Percentiles rank a stretch among this genome's conserved stretches.
Conservation (phyloP, 2,888 invertebrate genomes). For the Epinotia ramella region DNA sequence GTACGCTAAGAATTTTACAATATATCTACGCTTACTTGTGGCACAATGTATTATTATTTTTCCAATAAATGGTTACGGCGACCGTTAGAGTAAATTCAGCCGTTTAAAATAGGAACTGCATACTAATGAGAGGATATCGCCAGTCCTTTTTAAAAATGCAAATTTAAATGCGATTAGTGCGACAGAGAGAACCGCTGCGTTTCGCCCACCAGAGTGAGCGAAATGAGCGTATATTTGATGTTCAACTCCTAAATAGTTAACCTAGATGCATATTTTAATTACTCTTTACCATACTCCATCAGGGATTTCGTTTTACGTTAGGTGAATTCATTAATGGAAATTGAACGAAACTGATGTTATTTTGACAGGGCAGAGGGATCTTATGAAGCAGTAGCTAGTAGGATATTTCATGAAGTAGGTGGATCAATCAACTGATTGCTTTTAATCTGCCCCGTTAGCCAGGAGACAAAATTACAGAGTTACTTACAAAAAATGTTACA, state of each 20-base stretch:
- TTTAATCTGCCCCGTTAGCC: too few relatives aligned
- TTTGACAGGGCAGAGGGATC: background rate
- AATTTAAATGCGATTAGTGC: constrained; percentile 69
- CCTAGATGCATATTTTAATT: constrained; percentile 61
- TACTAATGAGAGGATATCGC: constrained; percentile 68
- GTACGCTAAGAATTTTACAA: too few relatives aligned
- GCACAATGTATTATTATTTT: background rate
- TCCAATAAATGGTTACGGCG: constrained; percentile 52
- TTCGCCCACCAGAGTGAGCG: constrained; percentile 48
- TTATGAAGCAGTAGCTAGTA: too few relatives aligned
- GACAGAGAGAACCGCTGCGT: constrained; percentile 53
- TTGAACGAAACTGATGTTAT: background rate
- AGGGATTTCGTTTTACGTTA: constrained; percentile 52
- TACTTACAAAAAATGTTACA: too few relatives aligned
- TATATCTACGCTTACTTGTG: too few relatives aligned
- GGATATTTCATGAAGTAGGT: too few relatives aligned
- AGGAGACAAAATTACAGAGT: too few relatives aligned
- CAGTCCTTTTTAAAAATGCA: constrained; percentile 70
- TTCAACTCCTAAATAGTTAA: constrained; percentile 55
- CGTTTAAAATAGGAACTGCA: constrained; percentile 64
- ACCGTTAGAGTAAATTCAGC: constrained; percentile 53
- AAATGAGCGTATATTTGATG: constrained; percentile 48
- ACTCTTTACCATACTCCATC: constrained; percentile 53
- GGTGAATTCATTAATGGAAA: constrained; percentile 31
- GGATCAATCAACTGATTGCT: too few relatives aligned